phyloP scores from a whole-genome alignment of 2,113 vertebrate species.

The Microcebus murinus region DNA sequence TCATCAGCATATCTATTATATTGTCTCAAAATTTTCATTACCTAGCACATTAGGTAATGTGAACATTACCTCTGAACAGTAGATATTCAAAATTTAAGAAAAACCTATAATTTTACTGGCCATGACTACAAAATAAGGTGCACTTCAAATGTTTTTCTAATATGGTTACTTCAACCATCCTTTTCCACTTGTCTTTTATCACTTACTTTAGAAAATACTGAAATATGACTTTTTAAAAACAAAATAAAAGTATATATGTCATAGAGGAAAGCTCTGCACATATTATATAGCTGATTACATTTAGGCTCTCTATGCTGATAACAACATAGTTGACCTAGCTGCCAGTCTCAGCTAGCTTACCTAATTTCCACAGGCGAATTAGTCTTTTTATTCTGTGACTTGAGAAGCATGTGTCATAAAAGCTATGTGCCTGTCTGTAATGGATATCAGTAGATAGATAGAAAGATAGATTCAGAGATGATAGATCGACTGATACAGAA shows the following conservation, averaged over 20 bases:
- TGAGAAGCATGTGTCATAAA: background rate
- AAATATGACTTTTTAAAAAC: background rate
- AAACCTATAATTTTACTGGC: slow-evolving; percentile 2
- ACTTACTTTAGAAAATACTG: slow-evolving; percentile 11
- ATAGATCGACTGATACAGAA: background rate
- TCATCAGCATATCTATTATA: background rate
- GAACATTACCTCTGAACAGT: background rate
- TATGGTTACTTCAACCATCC: background rate
- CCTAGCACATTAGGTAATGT: background rate
- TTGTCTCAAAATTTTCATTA: background rate
- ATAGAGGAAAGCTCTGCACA: background rate
- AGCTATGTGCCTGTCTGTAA: background rate
- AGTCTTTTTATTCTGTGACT: background rate
- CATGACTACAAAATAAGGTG: slow-evolving; percentile 1
- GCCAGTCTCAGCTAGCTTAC: background rate
- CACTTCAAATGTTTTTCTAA: background rate
- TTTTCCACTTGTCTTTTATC: background rate
- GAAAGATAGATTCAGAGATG: background rate
- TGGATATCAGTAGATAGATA: background rate
- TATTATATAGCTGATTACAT: background rate
- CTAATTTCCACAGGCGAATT: background rate
- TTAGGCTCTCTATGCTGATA: background rate
- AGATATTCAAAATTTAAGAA: background rate
- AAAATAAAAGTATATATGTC: background rate
- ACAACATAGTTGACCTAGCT: background rate